Base-by-base conservation (phyloP, 2,888 invertebrate genomes). In the Nomada fucata region DNA sequence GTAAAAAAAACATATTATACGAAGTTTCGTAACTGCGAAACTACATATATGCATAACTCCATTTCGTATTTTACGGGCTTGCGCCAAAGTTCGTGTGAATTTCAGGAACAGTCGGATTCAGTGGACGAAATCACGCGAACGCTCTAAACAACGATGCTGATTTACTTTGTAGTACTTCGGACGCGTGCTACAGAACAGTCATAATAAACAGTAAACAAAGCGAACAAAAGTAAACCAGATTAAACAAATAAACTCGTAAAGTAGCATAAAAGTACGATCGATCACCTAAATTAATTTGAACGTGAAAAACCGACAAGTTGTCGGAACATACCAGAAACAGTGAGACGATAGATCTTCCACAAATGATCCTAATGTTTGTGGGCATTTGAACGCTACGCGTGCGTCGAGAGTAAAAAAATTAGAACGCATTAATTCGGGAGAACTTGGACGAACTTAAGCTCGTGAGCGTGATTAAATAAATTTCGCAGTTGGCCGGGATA, bases 391-490 rank as follows among this genome's bases (percentile, higher is more conserved):
- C 15, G 1, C 57, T 11, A 11, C 11, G 26, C 2, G 13, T 23
- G 10, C 26, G 20, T 57, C 13, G 23, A 7, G 18, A 15, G 18
- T 9, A 47, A 47, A 20, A 36, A 36, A 7, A n/a, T 7, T 20
- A 20, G 36, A 55, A 15, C 1, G 4, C 18, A 53, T 7, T 42
- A 69, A 57, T 47, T 63, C 7, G 53, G 44, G 23, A 26, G 64
- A 44, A 59, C 13, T 47, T 20, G 20, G 3, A 36, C 7, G 26
- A n/a, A 64, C 23, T 15, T 26, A 61, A 55, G 11, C 44, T 44
- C 44, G n/a, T 65, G 65, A 57, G 76, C 44, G 47, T 23, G 72
- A 73, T 81, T 76, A 72, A 74, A 82, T 78, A 82, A 78, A 83
- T 75, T 74, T 68, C 60, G 23, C 10, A 2, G 18, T 44, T 0